These are phyloP conservation scores for Marcusenius ussheri DNA, from an alignment of 2,113 vertebrate species.

Conservation along the genomic window DNA sequence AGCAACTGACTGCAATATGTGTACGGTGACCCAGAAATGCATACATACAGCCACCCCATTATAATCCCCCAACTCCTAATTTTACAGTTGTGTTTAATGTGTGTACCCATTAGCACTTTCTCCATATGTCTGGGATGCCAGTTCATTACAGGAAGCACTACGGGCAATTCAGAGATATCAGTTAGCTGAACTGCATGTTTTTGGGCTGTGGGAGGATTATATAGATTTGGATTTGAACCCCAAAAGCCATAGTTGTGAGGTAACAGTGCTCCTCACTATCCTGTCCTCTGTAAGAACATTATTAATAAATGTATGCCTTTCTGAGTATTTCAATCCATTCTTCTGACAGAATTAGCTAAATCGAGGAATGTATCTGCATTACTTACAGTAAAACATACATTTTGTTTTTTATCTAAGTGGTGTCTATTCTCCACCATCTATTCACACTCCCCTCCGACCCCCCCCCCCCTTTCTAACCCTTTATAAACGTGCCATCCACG, in stretches of 20 bases:
- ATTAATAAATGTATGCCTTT: neutral
- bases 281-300: neutral
- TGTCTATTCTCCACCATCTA: neutral
- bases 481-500: neutral
- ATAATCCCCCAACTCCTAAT: neutral
- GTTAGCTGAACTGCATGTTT: neutral
- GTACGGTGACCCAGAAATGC: neutral
- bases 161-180: neutral
- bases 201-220: neutral
- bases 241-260: neutral
- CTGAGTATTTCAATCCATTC: neutral
- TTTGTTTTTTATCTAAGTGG: neutral
- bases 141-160: neutral
- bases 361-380: neutral
- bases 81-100: neutral
- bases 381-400: neutral
- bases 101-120: neutral
- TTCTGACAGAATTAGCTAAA: neutral
- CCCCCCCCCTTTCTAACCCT: neutral
- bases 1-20: neutral
- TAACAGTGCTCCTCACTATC: neutral
- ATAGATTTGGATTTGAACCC: neutral
- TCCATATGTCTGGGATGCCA: neutral
- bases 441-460: neutral
- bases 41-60: neutral